Base-by-base conservation (phyloP, 2,888 invertebrate genomes). In the Thera obeliscata region DNA sequence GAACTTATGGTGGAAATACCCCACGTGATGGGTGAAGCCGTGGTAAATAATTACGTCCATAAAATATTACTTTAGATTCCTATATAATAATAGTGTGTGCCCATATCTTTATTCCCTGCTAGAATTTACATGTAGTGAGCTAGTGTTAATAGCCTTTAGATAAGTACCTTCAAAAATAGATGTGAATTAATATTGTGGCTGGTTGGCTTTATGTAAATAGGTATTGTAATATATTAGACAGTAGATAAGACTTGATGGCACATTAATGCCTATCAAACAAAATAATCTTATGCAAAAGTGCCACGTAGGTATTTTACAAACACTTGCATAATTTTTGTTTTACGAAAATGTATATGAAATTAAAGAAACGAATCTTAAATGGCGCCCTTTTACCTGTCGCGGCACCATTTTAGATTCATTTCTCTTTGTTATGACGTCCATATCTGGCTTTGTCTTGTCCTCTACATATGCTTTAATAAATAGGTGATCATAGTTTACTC, bases 71-170 rank as follows among this genome's bases (percentile, higher is more conserved):
- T 22, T 1, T 22, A 22, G 22, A 22, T 22, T 22, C 22, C 22
- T 22, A 22, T 22, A 22, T 22, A 22, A 22, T 22, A 22, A 22
- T 22, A 22, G 49, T 52, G 50, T 52, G 52, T 52, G 52, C 33
- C 52, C 52, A 8, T 52, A 52, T 8, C 54, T 56, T 56, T 49
- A 50, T 50, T 22, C 5, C 41, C 49, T 11, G 6, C 9, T 49
- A 62, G 3, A 7, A 49, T 63, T 41, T 62, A 50, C 33, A 41
- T 33, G 56, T 62, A 62, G 62, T 56, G 36, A 48, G 62, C 56
- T 62, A 62, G 62, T 49, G 33, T 63, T 57, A 38, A 48, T 61
- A 61, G 61, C 61, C 36, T 61, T 54, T 54, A 54, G 3, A 38
- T 38, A 5, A 38, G 4, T 9, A 9, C 2, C 38, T 50, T 50